Percentiles rank a stretch among this genome's conserved stretches.
Conservation (phyloP, 2,888 invertebrate species). For the Ophion costatus region DNA sequence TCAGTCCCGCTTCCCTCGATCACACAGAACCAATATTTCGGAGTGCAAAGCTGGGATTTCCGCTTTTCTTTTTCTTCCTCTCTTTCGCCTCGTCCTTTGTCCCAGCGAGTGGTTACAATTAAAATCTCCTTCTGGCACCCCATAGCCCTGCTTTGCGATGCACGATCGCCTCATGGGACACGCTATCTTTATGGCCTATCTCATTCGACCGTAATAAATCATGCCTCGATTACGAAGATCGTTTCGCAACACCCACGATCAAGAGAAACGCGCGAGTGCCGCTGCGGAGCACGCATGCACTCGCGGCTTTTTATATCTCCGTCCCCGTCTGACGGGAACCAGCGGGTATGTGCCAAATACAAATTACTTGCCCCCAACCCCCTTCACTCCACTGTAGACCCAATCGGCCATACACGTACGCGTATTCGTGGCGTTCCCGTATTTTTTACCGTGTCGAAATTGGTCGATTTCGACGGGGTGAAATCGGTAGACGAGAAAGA, state of each 20-base stretch:
- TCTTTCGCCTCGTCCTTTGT: constrained; percentile 3
- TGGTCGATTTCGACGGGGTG: constrained; percentile 29
- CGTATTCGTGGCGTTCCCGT: constrained; percentile 8
- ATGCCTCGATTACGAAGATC: constrained; percentile 75
- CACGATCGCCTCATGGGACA: constrained; percentile 58
- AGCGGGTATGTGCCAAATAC: constrained; percentile 66
- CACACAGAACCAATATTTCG: constrained; percentile 38
- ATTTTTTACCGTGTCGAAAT: constrained; percentile 7
- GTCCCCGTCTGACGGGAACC: constrained; percentile 46
- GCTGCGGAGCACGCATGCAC: constrained; percentile 41
- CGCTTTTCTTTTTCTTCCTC: constrained; percentile 16
- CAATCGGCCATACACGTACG: not conserved
- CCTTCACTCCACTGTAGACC: constrained; percentile 14
- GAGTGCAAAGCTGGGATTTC: constrained; percentile 17
- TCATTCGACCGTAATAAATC: constrained; percentile 73
- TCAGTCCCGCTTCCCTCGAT: constrained; percentile 9
- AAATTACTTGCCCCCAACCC: constrained; percentile 59
- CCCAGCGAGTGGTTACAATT: constrained; percentile 54
- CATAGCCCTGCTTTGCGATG: constrained; percentile 26
- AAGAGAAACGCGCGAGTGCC: constrained; percentile 32
- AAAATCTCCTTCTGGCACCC: constrained; percentile 40
- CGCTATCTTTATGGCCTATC: constrained; percentile 73
- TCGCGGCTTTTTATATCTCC: constrained; percentile 51
- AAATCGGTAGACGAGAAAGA: constrained; percentile 46
- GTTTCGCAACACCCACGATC: constrained; percentile 75